Percentiles rank a stretch among this genome's conserved stretches.
phyloP scores from a whole-genome alignment of 2,113 vertebrate species.

The Tauraco erythrolophus region DNA sequence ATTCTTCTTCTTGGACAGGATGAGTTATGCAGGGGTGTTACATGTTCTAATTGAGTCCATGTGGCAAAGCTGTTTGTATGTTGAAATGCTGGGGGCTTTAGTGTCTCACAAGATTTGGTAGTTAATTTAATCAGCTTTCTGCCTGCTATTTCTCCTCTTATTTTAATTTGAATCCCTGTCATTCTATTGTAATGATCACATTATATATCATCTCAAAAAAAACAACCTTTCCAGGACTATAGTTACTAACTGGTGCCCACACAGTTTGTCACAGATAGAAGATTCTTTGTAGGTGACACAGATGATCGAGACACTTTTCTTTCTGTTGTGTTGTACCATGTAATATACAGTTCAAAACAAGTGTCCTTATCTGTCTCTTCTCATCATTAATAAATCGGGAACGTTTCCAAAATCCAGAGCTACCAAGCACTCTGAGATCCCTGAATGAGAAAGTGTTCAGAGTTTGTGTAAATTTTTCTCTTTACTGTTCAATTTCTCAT shows the following conservation, averaged over 20 bases:
- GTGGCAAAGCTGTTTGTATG: not conserved
- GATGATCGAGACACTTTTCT: not conserved
- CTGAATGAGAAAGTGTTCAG: not conserved
- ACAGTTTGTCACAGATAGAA: not conserved
- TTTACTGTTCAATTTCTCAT: not conserved
- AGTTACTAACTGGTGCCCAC: not conserved
- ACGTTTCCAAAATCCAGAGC: not conserved
- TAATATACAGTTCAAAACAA: not conserved
- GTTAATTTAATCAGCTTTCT: not conserved
- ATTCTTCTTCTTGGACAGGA: not conserved
- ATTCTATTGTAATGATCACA: not conserved
- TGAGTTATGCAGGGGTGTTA: not conserved
- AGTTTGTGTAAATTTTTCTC: not conserved
- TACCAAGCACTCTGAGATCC: not conserved
- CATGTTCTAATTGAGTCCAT: not conserved
- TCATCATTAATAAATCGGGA: not conserved
- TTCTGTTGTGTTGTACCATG: not conserved
- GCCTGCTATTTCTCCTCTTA: not conserved
- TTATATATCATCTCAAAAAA: not conserved
- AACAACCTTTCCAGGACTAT: not conserved
- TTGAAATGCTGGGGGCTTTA: not conserved
- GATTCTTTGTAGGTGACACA: not conserved
- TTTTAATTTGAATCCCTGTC: not conserved
- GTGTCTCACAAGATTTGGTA: not conserved
- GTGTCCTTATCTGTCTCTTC: not conserved